Conservation (phyloP, 2,797 vertebrate genomes). For the Pantherophis vulpinus region DNA sequence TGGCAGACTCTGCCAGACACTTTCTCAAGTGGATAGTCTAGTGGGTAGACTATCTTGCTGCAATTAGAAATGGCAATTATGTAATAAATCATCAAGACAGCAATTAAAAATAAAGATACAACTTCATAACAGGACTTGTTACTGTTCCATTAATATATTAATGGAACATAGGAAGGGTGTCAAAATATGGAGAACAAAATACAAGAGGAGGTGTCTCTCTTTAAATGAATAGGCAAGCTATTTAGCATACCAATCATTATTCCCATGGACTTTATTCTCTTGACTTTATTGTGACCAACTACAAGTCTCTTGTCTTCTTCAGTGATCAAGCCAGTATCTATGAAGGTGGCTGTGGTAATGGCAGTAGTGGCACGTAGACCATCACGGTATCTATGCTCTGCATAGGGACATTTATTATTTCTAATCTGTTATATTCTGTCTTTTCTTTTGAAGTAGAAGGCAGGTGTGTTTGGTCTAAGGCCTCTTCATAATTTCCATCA, state of each 20-base stretch:
- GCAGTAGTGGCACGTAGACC: too few species aligned
- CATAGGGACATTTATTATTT: too few species aligned
- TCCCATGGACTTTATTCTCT: background rate
- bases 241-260: background rate
- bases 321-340: too few species aligned
- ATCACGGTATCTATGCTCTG: too few species aligned
- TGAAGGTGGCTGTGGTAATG: too few species aligned
- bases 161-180: background rate
- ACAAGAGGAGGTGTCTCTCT: background rate
- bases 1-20: background rate
- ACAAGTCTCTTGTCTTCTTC: too few species aligned
- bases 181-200: background rate
- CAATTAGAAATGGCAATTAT: background rate
- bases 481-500: too few species aligned
- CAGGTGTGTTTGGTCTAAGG: too few species aligned
- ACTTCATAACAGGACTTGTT: background rate
- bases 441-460: too few species aligned
- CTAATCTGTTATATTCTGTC: too few species aligned
- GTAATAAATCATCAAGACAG: background rate
- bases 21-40: background rate
- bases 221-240: background rate
- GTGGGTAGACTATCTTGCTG: background rate
- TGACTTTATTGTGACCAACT: too few species aligned
- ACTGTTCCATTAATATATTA: background rate
- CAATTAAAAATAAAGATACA: background rate